phyloP scores from a whole-genome alignment of 2,113 vertebrate species.

The Mus spicilegus region DNA sequence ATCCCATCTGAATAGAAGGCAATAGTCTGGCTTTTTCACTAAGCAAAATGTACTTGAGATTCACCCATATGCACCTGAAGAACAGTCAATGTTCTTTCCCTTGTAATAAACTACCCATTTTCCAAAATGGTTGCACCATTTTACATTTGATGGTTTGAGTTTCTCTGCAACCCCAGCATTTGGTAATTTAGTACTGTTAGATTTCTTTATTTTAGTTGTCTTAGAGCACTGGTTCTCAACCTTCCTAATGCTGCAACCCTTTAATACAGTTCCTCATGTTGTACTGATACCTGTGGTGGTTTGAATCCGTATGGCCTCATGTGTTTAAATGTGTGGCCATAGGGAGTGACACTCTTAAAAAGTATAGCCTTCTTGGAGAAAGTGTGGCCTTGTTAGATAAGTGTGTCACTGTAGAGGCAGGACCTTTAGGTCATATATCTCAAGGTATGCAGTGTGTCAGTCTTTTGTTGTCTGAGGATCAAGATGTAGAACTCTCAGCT shows the following conservation, averaged over 20 bases:
- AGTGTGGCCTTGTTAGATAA: not conserved
- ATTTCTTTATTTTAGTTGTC: not conserved
- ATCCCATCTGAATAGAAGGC: not conserved
- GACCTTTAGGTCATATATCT: not conserved
- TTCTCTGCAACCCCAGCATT: not conserved
- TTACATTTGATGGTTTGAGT: conserved; percentile 5
- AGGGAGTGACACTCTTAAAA: not conserved
- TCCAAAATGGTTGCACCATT: not conserved
- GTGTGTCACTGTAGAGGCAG: not conserved
- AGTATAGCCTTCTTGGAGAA: not conserved
- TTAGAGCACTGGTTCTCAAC: not conserved
- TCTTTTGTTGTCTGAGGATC: not conserved
- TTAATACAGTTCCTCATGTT: not conserved
- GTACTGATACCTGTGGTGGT: not conserved
- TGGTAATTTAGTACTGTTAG: conserved; percentile 1
- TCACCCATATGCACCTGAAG: not conserved
- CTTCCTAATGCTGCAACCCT: not conserved
- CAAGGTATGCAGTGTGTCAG: not conserved
- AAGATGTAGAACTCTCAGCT: not conserved
- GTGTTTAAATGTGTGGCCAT: not conserved
- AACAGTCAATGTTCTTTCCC: not conserved
- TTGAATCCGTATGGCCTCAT: not conserved
- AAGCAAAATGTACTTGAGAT: not conserved
- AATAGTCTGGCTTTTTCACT: not conserved
- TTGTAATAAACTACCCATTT: conserved; percentile 34